Evolutionary conservation across 2,888 invertebrate species (phyloP).

Genomic region (Cabera pusaria): DNA sequence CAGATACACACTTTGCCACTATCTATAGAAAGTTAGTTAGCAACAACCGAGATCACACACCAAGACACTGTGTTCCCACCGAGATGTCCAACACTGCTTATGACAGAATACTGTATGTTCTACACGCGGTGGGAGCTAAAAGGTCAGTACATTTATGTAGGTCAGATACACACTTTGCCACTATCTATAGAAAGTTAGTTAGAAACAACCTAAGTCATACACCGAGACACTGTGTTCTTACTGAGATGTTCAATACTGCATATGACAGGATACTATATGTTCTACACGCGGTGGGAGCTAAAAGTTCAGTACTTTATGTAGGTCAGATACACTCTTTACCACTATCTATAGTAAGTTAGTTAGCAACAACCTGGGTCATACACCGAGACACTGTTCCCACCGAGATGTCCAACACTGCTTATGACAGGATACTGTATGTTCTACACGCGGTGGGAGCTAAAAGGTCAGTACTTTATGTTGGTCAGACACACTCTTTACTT

Average conservation of each 20-base stretch:
- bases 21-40: too few relatives aligned
- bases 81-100: constrained; percentile 77
- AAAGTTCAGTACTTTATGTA: constrained; percentile 83
- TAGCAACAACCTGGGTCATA: constrained; percentile 87
- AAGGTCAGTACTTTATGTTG: constrained; percentile 82
- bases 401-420: constrained; percentile 76
- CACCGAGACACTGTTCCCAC: constrained; percentile 89
- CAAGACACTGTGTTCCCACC: constrained; percentile 89
- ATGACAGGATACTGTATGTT: constrained; percentile 89
- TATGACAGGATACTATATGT: constrained; percentile 89
- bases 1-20: too few relatives aligned
- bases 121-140: constrained; percentile 94
- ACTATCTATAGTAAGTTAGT: too few relatives aligned
- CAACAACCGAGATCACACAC: constrained; percentile 87
- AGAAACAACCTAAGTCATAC: constrained; percentile 88
- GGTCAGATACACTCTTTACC: too few relatives aligned
- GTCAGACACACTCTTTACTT: too few relatives aligned
- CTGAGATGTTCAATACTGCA: constrained; percentile 73
- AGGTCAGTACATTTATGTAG: too few relatives aligned
- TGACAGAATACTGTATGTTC: constrained; percentile 89
- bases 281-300: constrained; percentile 93
- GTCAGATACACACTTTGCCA: too few relatives aligned
- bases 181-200: too few relatives aligned
- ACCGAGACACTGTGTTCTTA: constrained; percentile 89
- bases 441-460: constrained; percentile 94